phyloP scores from a whole-genome alignment of 2,888 invertebrate species.

The Aphidoletes aphidimyza region DNA sequence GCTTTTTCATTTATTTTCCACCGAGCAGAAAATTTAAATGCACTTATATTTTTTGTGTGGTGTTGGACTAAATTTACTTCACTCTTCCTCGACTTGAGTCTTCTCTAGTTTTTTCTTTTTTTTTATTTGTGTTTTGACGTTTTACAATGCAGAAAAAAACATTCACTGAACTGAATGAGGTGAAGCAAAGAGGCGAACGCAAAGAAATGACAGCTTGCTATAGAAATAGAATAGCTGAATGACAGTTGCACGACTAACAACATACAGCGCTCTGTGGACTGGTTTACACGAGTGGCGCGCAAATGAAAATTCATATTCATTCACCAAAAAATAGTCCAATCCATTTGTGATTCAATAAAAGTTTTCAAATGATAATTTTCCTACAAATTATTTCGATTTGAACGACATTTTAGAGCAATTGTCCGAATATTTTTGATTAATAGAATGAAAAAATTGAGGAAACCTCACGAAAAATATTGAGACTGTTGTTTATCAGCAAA shows the following conservation, averaged over 20 bases:
- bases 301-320: neutral
- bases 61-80: neutral
- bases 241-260: conserved; percentile 4
- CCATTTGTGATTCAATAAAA: too few species aligned
- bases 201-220: neutral
- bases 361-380: too few species aligned
- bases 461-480: neutral
- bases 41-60: neutral
- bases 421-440: too few species aligned
- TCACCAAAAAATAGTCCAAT: neutral
- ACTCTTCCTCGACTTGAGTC: too few species aligned
- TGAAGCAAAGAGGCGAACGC: neutral
- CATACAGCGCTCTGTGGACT: neutral
- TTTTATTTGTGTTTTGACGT: conserved; percentile 40
- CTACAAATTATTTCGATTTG: too few species aligned
- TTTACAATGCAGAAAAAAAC: conserved; percentile 4
- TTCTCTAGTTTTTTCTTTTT: neutral
- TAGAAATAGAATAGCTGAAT: neutral
- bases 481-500: conserved; percentile 18
- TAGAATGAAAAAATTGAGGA: too few species aligned
- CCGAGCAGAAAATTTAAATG: neutral
- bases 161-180: neutral
- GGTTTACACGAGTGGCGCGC: neutral
- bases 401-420: too few species aligned
- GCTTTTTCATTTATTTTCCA: conserved; percentile 11